Conservation (phyloP, 2,113 vertebrate genomes). For the Pelvicachromis taeniatus region DNA sequence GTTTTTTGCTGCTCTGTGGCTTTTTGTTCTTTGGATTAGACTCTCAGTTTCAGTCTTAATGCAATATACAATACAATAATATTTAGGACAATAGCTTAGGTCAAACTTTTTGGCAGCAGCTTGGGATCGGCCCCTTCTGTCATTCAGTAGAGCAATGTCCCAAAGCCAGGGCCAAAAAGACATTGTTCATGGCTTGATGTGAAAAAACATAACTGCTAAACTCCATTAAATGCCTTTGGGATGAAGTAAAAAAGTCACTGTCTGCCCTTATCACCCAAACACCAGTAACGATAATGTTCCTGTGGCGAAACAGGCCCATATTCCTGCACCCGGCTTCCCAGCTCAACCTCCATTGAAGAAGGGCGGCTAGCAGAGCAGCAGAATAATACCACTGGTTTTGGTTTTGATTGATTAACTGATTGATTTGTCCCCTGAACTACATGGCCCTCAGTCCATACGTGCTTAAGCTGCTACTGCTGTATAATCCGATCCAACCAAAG, state of each 20-base stretch:
- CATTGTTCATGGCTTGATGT: neutral
- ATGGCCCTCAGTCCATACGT: neutral
- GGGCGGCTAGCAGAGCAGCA: neutral
- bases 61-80: neutral
- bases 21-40: neutral
- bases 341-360: neutral
- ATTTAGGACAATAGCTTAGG: neutral
- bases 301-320: neutral
- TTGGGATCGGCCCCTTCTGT: neutral
- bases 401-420: conserved; percentile 10
- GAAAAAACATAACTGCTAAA: neutral
- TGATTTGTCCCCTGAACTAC: conserved; percentile 5
- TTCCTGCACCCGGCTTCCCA: neutral
- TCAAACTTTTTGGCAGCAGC: neutral
- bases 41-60: neutral
- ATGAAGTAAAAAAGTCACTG: neutral
- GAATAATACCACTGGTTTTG: neutral
- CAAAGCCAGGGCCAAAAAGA: neutral
- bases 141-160: neutral
- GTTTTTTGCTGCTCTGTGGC: neutral
- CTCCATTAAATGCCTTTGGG: neutral
- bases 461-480: neutral
- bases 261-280: neutral
- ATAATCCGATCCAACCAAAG: neutral
- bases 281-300: neutral